Evolutionary conservation across 2,113 vertebrate genomes (phyloP).

Genomic region (Turdus rufiventris): DNA sequence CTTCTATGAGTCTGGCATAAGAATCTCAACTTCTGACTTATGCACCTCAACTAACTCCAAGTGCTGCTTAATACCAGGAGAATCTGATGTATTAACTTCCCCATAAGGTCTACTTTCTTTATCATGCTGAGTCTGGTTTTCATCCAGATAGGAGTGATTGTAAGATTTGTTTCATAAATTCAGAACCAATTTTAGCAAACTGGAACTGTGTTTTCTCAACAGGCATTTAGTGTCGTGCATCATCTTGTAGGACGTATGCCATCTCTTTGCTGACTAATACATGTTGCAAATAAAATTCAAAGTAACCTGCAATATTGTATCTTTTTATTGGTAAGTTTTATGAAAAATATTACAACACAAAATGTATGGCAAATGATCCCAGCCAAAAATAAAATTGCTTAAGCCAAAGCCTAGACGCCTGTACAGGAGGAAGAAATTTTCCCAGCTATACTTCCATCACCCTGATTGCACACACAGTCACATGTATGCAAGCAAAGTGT

Average conservation of each 20-base stretch:
- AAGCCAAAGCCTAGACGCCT: neutral
- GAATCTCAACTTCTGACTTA: neutral
- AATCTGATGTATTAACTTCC: neutral
- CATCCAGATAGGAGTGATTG: neutral
- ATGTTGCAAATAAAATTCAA: neutral
- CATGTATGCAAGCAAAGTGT: rapidly evolving
- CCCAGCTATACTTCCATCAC: neutral
- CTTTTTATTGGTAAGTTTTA: neutral
- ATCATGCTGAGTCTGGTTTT: neutral
- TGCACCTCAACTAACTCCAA: rapidly evolving
- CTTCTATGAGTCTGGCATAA: neutral
- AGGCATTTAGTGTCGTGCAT: neutral
- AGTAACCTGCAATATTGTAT: neutral
- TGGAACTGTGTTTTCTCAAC: neutral
- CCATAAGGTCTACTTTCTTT: neutral
- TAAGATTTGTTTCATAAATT: neutral
- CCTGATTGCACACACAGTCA: rapidly evolving
- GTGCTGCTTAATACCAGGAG: neutral
- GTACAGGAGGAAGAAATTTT: neutral
- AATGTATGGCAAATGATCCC: neutral
- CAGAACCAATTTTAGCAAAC: neutral
- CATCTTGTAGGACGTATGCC: neutral
- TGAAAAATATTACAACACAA: slow-evolving; percentile 35
- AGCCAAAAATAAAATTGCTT: neutral
- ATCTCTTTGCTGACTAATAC: neutral